Conservation (phyloP, 2,113 vertebrate species). For the Perca fluviatilis region DNA sequence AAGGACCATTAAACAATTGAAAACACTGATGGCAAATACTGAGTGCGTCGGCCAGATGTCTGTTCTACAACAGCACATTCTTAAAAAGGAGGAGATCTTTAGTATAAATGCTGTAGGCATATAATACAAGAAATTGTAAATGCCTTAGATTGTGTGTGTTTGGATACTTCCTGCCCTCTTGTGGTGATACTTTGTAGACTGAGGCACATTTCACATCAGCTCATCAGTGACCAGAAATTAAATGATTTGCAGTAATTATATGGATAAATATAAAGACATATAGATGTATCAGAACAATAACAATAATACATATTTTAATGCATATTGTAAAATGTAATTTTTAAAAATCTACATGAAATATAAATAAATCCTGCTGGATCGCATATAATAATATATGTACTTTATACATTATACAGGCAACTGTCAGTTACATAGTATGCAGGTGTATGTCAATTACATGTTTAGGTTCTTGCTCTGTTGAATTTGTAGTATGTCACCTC, state of each 20-base stretch:
- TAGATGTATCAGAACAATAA: background rate
- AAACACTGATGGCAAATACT: constrained; percentile 22
- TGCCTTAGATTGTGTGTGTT: constrained; percentile 45
- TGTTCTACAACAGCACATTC: background rate
- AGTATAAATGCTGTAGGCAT: constrained; percentile 14
- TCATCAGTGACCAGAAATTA: constrained; percentile 18
- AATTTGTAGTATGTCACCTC: constrained; percentile 6
- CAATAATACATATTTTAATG: background rate
- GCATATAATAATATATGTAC: background rate
- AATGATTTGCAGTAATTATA: constrained; percentile 3
- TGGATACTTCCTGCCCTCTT: constrained; percentile 83
- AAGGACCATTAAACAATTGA: background rate
- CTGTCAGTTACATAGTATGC: background rate
- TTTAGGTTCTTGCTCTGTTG: constrained; percentile 15
- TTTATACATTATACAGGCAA: constrained; percentile 19
- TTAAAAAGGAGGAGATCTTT: constrained; percentile 6
- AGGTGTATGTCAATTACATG: background rate
- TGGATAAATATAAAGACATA: background rate
- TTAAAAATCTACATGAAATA: background rate
- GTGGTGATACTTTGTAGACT: constrained; percentile 60
- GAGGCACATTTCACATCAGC: constrained; percentile 10
- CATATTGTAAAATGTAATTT: background rate
- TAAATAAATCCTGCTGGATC: background rate
- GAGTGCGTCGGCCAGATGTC: constrained; percentile 30
- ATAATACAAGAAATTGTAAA: constrained; percentile 7